Evolutionary conservation across 2,888 invertebrate genomes (phyloP).

Genomic region (Pardosa pseudoannulata): DNA sequence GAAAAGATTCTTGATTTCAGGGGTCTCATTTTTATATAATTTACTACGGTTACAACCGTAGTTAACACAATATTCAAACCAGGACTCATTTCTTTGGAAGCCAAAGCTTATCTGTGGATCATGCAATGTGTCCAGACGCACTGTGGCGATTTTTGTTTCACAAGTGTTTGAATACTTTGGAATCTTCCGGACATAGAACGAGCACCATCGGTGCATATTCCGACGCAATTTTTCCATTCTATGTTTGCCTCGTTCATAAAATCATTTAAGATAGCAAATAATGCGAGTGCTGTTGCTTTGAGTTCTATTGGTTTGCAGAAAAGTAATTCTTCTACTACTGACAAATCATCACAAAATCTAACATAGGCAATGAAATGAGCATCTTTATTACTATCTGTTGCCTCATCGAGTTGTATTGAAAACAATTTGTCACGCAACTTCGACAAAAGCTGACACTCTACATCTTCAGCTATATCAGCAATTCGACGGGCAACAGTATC

Average conservation of each 20-base stretch:
- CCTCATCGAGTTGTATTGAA: conserved; percentile 21
- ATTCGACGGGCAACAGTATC: conserved; percentile 37
- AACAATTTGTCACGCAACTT: conserved; percentile 7
- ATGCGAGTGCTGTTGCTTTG: conserved; percentile 31
- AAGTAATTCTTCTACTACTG: conserved; percentile 35
- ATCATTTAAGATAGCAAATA: conserved; percentile 33
- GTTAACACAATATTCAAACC: too few species aligned
- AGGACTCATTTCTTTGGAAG: too few species aligned
- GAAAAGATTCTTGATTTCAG: too few species aligned
- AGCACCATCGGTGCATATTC: conserved; percentile 57
- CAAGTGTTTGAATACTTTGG: too few species aligned
- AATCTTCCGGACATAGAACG: conserved; percentile 54
- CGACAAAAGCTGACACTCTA: conserved; percentile 33
- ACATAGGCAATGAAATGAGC: conserved; percentile 33
- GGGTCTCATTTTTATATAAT: too few species aligned
- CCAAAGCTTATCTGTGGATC: too few species aligned
- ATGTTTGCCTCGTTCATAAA: conserved; percentile 48
- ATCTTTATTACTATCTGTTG: conserved; percentile 43
- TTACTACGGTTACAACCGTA: too few species aligned
- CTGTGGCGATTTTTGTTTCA: too few species aligned
- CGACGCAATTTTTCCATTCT: conserved; percentile 54
- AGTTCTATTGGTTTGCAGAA: conserved; percentile 36
- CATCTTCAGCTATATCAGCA: conserved; percentile 45
- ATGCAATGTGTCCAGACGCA: too few species aligned
- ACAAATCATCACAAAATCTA: conserved; percentile 34